phyloP scores from a whole-genome alignment of 2,113 vertebrate genomes.

The Myotis yumanensis region DNA sequence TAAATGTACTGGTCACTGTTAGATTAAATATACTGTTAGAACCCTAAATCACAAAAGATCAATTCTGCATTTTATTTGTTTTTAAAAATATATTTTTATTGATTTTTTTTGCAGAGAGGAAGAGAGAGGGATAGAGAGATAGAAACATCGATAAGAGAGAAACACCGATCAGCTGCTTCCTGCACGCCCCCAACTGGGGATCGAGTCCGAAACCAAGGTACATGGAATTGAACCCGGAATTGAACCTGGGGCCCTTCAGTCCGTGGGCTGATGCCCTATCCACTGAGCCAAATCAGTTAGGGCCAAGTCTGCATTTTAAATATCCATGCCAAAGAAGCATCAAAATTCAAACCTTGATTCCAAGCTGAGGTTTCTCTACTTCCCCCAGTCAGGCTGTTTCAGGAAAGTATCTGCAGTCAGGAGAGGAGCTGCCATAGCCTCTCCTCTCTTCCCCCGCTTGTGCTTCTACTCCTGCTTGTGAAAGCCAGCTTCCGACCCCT shows the following conservation, averaged over 20 bases:
- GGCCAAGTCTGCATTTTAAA: slow-evolving; percentile 1
- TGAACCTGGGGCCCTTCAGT: too few species aligned
- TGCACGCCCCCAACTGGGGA: too few species aligned
- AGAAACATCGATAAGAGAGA: too few species aligned
- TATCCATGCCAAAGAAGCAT: not conserved
- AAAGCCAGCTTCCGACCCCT: not conserved
- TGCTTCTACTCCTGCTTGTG: not conserved
- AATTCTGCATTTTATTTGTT: not conserved
- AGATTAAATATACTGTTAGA: not conserved
- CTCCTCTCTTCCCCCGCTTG: too few species aligned
- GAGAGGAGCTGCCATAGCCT: not conserved
- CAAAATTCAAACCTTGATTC: not conserved
- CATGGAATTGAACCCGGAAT: too few species aligned
- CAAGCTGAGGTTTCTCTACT: not conserved
- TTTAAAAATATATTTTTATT: too few species aligned
- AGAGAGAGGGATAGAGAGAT: too few species aligned
- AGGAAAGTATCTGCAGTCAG: not conserved
- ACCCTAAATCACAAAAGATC: not conserved
- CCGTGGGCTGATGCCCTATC: too few species aligned
- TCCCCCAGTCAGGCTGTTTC: not conserved
- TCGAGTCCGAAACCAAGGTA: too few species aligned
- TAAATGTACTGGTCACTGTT: not conserved
- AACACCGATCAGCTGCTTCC: too few species aligned
- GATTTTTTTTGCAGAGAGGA: too few species aligned
- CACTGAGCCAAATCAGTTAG: too few species aligned